Conservation (phyloP, 2,888 invertebrate species). For the Glyphotaelius pellucidus region DNA sequence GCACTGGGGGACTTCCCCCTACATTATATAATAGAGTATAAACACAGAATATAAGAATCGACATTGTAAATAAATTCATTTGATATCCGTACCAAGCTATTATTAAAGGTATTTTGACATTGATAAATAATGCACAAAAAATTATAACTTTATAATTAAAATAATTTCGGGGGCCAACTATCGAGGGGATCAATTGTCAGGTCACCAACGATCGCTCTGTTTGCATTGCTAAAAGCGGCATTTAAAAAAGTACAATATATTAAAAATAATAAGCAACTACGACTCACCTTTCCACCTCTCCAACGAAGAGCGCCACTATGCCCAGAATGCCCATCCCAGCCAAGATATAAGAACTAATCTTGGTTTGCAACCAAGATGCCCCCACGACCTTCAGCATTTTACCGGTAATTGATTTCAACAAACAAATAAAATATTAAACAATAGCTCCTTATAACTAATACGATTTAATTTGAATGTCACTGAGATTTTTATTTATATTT, state of each 20-base stretch:
- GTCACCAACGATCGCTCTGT: no score
- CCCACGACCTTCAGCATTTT: slow-evolving; percentile 88
- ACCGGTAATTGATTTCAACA: slow-evolving; percentile 68
- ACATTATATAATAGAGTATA: no score
- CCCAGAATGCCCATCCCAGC: slow-evolving; percentile 83
- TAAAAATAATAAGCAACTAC: not conserved
- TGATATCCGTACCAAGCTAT: no score
- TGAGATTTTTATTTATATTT: not conserved
- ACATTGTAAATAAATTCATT: no score
- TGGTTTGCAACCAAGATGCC: slow-evolving; percentile 87
- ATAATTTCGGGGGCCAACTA: no score
- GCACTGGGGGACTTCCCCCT: no score
- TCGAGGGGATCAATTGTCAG: no score
- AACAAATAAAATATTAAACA: slow-evolving; percentile 39
- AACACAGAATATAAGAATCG: no score
- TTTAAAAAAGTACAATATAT: not conserved
- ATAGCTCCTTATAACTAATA: slow-evolving; percentile 14
- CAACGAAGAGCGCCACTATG: slow-evolving; percentile 82
- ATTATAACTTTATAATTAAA: no score
- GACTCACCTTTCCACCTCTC: slow-evolving; percentile 82
- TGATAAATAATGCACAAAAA: no score
- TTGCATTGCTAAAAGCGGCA: no score
- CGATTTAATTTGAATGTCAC: slow-evolving; percentile 38
- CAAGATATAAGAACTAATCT: slow-evolving; percentile 84
- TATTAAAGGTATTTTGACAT: no score